Evolutionary conservation across 2,888 invertebrate species (phyloP).

Genomic region (Diaphora mendica): DNA sequence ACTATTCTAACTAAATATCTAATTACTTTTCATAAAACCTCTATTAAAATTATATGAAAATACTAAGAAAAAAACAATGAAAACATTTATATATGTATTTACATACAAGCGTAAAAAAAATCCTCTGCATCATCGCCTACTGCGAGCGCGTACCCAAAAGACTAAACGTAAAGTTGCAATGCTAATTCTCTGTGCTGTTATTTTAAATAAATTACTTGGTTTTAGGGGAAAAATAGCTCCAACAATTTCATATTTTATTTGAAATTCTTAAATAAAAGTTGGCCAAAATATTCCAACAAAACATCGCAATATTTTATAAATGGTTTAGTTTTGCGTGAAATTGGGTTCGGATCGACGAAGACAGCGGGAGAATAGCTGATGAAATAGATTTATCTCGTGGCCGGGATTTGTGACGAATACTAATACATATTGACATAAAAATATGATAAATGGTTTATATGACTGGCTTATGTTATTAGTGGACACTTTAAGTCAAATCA

Average conservation of each 20-base stretch:
- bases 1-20: too few relatives aligned
- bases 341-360: slow-evolving; percentile 3
- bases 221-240: neutral
- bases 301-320: slow-evolving; percentile 4
- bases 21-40: too few relatives aligned
- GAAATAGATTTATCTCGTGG: neutral
- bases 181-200: too few relatives aligned
- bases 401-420: slow-evolving; percentile 2
- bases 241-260: neutral
- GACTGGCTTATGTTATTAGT: neutral
- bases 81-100: too few relatives aligned
- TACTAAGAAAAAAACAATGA: too few relatives aligned
- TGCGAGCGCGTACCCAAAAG: too few relatives aligned
- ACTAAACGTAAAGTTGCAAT: too few relatives aligned
- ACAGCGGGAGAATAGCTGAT: slow-evolving; percentile 2
- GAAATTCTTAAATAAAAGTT: neutral
- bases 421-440: neutral
- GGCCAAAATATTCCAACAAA: neutral
- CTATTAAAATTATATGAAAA: too few relatives aligned
- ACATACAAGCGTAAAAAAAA: too few relatives aligned
- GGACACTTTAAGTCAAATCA: neutral
- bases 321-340: slow-evolving; percentile 4
- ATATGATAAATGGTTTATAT: neutral
- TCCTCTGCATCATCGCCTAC: too few relatives aligned
- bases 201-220: neutral